Evolutionary conservation across 2,888 invertebrate genomes (phyloP).

Genomic region (Scaptomyza reducta): DNA sequence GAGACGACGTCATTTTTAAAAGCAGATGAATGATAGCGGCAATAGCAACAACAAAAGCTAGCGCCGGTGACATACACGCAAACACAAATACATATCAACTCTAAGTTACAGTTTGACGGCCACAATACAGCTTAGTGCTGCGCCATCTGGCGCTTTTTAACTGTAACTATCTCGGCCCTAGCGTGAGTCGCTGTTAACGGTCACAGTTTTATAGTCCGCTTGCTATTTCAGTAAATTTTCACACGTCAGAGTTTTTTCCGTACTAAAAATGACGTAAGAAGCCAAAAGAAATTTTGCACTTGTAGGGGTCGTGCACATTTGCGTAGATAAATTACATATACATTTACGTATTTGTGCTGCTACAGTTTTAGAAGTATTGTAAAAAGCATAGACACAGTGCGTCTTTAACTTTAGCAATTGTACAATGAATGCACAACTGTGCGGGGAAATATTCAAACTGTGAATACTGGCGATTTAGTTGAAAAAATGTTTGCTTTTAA

Average conservation of each 20-base stretch:
- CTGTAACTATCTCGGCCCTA: not conserved
- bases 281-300: slow-evolving; percentile 33
- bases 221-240: slow-evolving; percentile 33
- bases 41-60: slow-evolving; percentile 24
- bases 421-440: slow-evolving; percentile 29
- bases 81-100: slow-evolving; percentile 3
- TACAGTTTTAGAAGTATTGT: slow-evolving; percentile 11
- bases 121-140: slow-evolving; percentile 8
- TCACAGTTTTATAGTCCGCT: slow-evolving; percentile 23
- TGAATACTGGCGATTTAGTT: no score
- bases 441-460: not conserved
- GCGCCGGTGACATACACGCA: slow-evolving; percentile 22
- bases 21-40: slow-evolving; percentile 28
- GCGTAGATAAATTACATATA: slow-evolving; percentile 18
- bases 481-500: no score
- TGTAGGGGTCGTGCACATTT: slow-evolving; percentile 25
- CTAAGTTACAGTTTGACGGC: slow-evolving; percentile 39
- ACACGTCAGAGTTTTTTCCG: slow-evolving; percentile 8
- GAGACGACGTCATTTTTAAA: slow-evolving; percentile 65
- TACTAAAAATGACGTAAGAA: slow-evolving; percentile 53
- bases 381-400: slow-evolving; percentile 8
- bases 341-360: not conserved
- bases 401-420: slow-evolving; percentile 24
- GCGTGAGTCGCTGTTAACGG: not conserved
- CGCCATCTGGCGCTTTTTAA: slow-evolving; percentile 40